These are phyloP conservation scores for Meteorus cinctellus DNA, from an alignment of 2,888 invertebrate species.

Conservation along the genomic window DNA sequence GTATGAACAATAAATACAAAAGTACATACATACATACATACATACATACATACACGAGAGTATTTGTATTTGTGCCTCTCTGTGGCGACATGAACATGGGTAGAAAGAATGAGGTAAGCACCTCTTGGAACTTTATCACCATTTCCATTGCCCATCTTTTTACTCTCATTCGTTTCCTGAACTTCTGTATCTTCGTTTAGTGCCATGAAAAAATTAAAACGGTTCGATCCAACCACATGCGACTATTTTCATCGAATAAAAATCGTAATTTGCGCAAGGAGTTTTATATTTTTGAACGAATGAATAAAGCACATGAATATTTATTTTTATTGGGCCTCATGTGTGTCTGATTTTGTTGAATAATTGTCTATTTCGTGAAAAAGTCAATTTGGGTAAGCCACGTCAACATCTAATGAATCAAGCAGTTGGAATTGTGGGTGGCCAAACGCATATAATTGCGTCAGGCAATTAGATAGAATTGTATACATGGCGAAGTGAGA, in stretches of 20 bases:
- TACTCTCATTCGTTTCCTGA: constrained; percentile 19
- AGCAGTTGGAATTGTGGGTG: constrained; percentile 2
- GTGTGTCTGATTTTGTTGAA: too few relatives aligned
- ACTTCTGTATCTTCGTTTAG: neutral
- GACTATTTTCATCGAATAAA: constrained; percentile 1
- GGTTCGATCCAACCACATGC: constrained; percentile 26
- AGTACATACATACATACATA: too few relatives aligned
- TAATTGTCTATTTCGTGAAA: neutral
- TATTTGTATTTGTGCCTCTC: neutral
- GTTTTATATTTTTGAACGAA: neutral
- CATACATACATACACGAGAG: neutral
- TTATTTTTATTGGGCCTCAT: too few relatives aligned
- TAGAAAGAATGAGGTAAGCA: constrained; percentile 12
- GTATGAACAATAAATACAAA: constrained; percentile 1
- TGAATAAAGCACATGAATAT: too few relatives aligned
- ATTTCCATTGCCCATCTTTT: constrained; percentile 5
- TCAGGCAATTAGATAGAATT: constrained; percentile 10
- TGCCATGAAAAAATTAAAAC: constrained; percentile 32
- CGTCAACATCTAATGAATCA: neutral
- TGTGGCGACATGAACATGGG: constrained; percentile 26
- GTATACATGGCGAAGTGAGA: neutral
- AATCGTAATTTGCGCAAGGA: neutral
- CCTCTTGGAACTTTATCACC: neutral
- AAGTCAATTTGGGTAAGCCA: neutral
- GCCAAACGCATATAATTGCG: neutral